phyloP scores from a whole-genome alignment of 2,113 vertebrate genomes.

The Toxotes chatareus region DNA sequence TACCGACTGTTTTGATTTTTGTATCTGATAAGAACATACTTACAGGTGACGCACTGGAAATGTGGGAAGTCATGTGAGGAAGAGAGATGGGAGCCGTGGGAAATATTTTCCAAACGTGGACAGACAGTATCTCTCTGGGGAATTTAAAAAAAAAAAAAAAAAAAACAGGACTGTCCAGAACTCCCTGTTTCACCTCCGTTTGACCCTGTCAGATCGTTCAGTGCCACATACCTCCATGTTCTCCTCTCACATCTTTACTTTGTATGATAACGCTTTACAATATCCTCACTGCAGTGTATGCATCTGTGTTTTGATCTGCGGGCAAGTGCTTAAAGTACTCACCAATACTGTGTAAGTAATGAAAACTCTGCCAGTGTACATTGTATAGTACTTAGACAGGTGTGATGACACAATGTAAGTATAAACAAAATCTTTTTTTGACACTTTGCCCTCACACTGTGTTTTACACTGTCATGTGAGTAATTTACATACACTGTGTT shows the following conservation, averaged over 20 bases:
- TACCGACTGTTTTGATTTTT: constrained; percentile 79
- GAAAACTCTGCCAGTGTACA: constrained; percentile 39
- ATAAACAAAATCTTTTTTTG: constrained; percentile 33
- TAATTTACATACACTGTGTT: constrained; percentile 48
- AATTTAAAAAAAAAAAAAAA: not conserved
- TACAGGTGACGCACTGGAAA: constrained; percentile 79
- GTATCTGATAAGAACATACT: constrained; percentile 73
- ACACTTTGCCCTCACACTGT: constrained; percentile 61
- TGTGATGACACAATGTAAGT: constrained; percentile 57
- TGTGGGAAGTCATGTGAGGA: constrained; percentile 28
- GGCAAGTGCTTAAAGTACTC: constrained; percentile 51
- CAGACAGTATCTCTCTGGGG: constrained; percentile 50
- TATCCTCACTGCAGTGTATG: constrained; percentile 49
- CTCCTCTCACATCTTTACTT: constrained; percentile 49
- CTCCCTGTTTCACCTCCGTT: constrained; percentile 63
- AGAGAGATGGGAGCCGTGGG: constrained; percentile 50
- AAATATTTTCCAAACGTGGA: constrained; percentile 33
- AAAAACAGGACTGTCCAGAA: constrained; percentile 60
- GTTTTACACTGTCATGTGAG: constrained; percentile 46
- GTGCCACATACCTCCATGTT: constrained; percentile 63
- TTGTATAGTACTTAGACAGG: constrained; percentile 25
- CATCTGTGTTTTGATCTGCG: constrained; percentile 45
- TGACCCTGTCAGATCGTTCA: constrained; percentile 48
- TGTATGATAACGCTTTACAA: constrained; percentile 43
- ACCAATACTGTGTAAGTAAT: constrained; percentile 51